Evolutionary conservation across 64 coral and sea anemone species (phyloP).

Genomic region (Porites australiensis): DNA sequence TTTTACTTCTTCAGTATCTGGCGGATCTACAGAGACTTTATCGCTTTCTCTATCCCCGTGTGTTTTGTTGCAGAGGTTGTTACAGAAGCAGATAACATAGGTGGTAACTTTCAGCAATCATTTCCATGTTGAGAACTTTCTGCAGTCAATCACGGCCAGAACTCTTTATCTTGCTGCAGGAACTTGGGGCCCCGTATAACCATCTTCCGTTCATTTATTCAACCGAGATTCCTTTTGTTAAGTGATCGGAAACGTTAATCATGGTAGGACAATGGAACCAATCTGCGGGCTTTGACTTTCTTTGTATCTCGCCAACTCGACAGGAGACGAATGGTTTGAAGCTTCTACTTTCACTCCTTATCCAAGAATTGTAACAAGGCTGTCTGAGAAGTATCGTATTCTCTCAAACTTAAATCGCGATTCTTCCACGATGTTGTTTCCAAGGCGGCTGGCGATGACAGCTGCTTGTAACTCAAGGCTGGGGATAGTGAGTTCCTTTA

Average conservation of each 20-base stretch:
- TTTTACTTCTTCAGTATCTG: too few relatives aligned
- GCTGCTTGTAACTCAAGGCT: slow-evolving; percentile 32
- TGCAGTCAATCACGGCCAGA: slow-evolving; percentile 65
- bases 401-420: slow-evolving; percentile 22
- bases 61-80: slow-evolving; percentile 34
- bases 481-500: slow-evolving; percentile 35
- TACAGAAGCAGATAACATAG: slow-evolving; percentile 46
- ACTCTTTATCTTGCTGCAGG: slow-evolving; percentile 22
- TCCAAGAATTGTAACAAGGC: slow-evolving; percentile 22
- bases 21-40: too few relatives aligned
- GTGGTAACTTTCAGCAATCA: slow-evolving; percentile 65
- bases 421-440: slow-evolving; percentile 9
- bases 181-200: slow-evolving; percentile 60
- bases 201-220: slow-evolving; percentile 41
- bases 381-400: slow-evolving; percentile 37
- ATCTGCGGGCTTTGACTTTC: slow-evolving; percentile 20
- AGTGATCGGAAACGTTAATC: slow-evolving; percentile 46
- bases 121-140: slow-evolving; percentile 59
- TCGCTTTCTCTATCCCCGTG: too few relatives aligned
- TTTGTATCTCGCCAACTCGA: slow-evolving; percentile 36
- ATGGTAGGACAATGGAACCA: slow-evolving; percentile 40
- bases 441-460: slow-evolving; percentile 12
- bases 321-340: slow-evolving; percentile 50
- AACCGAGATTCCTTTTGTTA: slow-evolving; percentile 47
- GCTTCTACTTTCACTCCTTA: slow-evolving; percentile 5